A percentile compares a stretch with the other conserved stretches of the same genome.
phyloP scores from a whole-genome alignment of 1,140 invertebrate species.

The Oreohelix idahoensis region DNA sequence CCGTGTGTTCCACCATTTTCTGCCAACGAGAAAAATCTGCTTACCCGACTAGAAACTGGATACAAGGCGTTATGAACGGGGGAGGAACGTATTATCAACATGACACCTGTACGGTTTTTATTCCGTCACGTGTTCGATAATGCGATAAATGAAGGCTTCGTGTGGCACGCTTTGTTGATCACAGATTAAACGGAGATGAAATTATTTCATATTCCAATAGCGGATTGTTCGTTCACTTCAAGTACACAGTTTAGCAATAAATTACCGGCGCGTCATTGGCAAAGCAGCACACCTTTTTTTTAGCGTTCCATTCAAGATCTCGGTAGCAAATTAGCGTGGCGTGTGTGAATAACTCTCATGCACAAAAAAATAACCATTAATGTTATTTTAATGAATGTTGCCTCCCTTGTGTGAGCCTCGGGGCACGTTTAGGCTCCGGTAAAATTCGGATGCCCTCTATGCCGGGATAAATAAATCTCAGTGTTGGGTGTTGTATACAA shows the following conservation, averaged over 20 bases:
- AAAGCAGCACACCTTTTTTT: neutral
- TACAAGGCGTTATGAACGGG: neutral
- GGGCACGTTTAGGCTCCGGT: neutral
- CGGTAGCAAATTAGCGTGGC: neutral
- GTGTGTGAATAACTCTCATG: neutral
- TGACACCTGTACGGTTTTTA: slow-evolving; percentile 19
- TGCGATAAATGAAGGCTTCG: neutral
- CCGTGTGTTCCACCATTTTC: slow-evolving; percentile 3
- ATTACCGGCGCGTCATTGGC: neutral
- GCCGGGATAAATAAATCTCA: neutral
- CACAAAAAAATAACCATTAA: neutral
- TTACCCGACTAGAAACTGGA: neutral
- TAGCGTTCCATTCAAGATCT: neutral
- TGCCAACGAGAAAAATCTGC: neutral
- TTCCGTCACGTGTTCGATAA: neutral
- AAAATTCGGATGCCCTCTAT: neutral
- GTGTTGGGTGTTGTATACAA: neutral
- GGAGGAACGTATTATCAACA: neutral
- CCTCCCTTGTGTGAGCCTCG: neutral
- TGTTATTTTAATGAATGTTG: slow-evolving; percentile 19
- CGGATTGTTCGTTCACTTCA: neutral
- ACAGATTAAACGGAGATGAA: neutral
- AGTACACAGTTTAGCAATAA: slow-evolving; percentile 26
- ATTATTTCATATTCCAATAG: neutral
- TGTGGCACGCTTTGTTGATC: slow-evolving; percentile 14